A percentile compares a stretch with the other conserved stretches of the same genome.
Evolutionary conservation across 2,113 vertebrate genomes (phyloP).

Genomic region (Lophochroa leadbeateri): DNA sequence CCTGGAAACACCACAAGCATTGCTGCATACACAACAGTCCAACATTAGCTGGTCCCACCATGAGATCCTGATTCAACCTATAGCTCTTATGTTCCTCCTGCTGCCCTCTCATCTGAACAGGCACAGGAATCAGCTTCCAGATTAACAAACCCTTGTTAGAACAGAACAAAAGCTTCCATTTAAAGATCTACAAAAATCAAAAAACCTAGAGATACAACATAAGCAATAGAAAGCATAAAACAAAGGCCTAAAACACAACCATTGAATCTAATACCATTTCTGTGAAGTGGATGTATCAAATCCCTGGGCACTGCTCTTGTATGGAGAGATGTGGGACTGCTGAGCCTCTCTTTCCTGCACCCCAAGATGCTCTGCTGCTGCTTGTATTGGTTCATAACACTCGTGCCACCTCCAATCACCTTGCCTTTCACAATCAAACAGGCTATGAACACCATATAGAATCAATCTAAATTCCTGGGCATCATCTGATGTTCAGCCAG

Average conservation of each 20-base stretch:
- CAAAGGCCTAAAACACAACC: neutral
- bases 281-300: neutral
- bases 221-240: neutral
- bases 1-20: neutral
- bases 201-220: neutral
- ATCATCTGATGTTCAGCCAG: neutral
- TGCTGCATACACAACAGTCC: neutral
- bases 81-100: neutral
- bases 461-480: neutral
- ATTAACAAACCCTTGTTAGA: neutral
- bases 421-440: neutral
- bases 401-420: rapidly evolving
- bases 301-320: neutral
- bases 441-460: neutral
- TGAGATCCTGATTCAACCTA: neutral
- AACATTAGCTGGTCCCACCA: neutral
- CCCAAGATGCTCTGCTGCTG: neutral
- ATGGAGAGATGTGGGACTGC: neutral
- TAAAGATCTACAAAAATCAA: neutral
- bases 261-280: neutral
- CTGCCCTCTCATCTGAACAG: neutral
- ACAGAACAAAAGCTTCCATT: neutral
- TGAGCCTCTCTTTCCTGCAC: rapidly evolving
- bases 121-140: neutral
- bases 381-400: rapidly evolving